These are phyloP conservation scores for Theristicus caerulescens DNA, from an alignment of 2,113 vertebrate genomes.

Conservation along the genomic window DNA sequence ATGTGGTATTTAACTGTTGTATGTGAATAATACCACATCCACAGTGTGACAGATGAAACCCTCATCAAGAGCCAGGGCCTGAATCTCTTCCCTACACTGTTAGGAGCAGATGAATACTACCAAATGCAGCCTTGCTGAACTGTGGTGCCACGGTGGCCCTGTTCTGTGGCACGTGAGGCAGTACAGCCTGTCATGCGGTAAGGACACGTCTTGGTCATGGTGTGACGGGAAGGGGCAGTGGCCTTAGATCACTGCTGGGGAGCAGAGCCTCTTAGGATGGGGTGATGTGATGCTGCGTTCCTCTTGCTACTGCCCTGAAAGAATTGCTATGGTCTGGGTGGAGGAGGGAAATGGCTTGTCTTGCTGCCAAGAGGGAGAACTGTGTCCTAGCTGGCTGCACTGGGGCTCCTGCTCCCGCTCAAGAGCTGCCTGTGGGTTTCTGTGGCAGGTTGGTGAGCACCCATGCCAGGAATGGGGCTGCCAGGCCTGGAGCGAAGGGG, in stretches of 20 bases:
- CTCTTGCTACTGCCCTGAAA: not conserved
- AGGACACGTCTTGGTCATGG: fast-evolving
- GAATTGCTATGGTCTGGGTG: not conserved
- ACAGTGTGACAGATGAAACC: not conserved
- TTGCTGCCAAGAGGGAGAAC: not conserved
- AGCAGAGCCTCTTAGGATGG: not conserved
- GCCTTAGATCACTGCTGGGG: not conserved
- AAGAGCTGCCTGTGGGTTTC: not conserved
- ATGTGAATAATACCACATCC: not conserved
- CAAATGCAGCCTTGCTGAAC: not conserved
- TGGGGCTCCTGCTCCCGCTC: not conserved
- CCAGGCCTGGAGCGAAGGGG: not conserved
- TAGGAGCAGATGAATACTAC: not conserved
- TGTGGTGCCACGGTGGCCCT: not conserved
- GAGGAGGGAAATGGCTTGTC: not conserved
- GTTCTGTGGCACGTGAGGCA: not conserved
- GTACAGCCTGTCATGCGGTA: not conserved
- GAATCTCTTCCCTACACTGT: not conserved
- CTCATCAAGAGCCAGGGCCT: not conserved
- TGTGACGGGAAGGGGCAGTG: not conserved
- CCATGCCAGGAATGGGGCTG: not conserved
- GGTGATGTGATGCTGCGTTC: fast-evolving
- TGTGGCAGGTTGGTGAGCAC: not conserved
- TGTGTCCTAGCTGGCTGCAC: not conserved
- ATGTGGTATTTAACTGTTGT: not conserved